A percentile compares a stretch with the other conserved stretches of the same genome.
These are phyloP conservation scores for Epiblema foenella DNA, from an alignment of 2,888 invertebrate species.

Conservation along the genomic window DNA sequence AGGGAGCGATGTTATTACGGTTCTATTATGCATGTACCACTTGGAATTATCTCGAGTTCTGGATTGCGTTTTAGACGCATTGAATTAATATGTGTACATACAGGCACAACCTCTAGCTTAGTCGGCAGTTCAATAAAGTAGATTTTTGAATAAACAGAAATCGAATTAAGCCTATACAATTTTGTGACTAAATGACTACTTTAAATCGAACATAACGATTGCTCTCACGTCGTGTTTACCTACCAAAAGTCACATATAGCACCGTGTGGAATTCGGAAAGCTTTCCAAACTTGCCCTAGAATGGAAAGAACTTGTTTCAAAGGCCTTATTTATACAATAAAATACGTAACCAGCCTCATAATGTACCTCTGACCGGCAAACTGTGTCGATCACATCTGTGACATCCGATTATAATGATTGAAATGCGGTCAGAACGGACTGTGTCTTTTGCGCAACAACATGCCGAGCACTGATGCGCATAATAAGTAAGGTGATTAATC, in stretches of 20 bases:
- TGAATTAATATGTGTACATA: no score
- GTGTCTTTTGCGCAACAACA: slow-evolving; percentile 28
- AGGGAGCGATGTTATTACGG: slow-evolving; percentile 14
- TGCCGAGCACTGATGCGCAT: no score
- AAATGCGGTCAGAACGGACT: slow-evolving; percentile 28
- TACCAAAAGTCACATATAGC: not conserved
- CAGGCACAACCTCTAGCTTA: no score
- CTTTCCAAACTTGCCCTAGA: slow-evolving; percentile 20
- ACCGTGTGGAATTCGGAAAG: not conserved
- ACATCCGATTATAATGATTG: slow-evolving; percentile 30
- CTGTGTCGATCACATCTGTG: slow-evolving; percentile 26
- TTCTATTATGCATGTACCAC: not conserved
- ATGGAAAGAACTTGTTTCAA: slow-evolving; percentile 7
- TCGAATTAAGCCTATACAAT: no score
- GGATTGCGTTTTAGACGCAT: not conserved
- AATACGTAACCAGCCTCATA: slow-evolving; percentile 27
- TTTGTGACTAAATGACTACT: not conserved
- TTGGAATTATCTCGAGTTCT: not conserved
- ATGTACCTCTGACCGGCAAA: slow-evolving; percentile 28
- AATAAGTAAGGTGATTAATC: no score
- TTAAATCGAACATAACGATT: not conserved
- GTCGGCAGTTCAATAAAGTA: no score
- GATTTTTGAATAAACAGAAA: no score
- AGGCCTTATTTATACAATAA: slow-evolving; percentile 37
- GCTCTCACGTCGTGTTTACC: not conserved